Base-by-base conservation (phyloP, 2,888 invertebrate species). In the Hermaeophaga mercurialis region DNA sequence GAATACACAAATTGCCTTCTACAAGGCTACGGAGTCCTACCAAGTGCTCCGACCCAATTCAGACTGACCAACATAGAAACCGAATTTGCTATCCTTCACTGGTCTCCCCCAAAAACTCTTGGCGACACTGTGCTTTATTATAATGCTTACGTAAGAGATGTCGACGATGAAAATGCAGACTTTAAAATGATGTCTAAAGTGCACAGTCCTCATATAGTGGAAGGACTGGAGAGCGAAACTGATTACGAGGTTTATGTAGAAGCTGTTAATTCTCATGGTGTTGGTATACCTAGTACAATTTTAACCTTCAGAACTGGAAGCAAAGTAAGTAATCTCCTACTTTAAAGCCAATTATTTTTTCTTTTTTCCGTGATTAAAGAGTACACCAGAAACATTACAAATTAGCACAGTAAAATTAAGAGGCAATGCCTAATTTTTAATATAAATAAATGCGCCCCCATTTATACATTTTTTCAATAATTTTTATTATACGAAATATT, bases 1-100 rank as follows among this genome's bases (percentile, higher is more conserved):
- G 87, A 89, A 34, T 91, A 90, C 78, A 87, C 88, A 34, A 91
- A 88, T 79, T 92, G 92, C 73, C 81, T 92, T 15, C 83, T 92
- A 61, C 89, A 91, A 78, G 91, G 91, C 11, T 92, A 92, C 76
- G 91, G 91, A 0, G 91, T 91, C 0, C 80, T 92, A 1, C 89
- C 92, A 0, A 87, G 89, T 19, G 81, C 87, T 0, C 92, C 92
- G 0, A 82, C 84, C 0, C 80, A 82, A 45, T 80, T 91, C 1
- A 85, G 85, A 66, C 84, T 91, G 4, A 85, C 88, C 26, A 88
- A 89, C 73, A 85, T 90, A 58, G 87, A 89, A 66, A 85, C 86
- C 0, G 87, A 85, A 72, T 91, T 88, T 76, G 89, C 88, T 0
- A 87, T 92, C 47, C 78, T 91, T 0, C 88, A 89, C 70, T 93